These are phyloP conservation scores for Pogona vitticeps DNA, from an alignment of 2,113 vertebrate genomes.

Conservation along the genomic window DNA sequence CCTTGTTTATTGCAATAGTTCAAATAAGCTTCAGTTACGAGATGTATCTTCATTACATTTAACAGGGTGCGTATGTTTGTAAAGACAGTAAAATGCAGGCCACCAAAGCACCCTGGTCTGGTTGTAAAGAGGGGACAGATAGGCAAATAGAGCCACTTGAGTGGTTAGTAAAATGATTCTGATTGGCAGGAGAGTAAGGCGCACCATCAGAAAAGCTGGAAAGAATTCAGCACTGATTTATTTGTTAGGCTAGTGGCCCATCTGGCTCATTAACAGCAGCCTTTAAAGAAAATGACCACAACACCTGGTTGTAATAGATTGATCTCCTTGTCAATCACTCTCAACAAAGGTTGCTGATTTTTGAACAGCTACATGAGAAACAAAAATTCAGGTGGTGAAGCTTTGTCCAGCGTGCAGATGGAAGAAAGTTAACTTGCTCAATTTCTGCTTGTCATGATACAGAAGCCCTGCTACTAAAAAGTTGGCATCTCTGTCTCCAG, in stretches of 20 bases:
- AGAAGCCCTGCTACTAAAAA: neutral
- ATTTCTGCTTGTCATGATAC: neutral
- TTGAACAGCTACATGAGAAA: neutral
- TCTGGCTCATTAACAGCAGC: neutral
- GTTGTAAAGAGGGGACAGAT: neutral
- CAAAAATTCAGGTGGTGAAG: neutral
- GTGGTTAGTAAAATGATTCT: neutral
- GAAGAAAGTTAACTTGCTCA: neutral
- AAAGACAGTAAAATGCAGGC: neutral
- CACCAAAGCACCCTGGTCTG: neutral
- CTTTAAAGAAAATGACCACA: neutral
- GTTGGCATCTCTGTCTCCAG: neutral
- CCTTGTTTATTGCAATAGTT: slow-evolving; percentile 11
- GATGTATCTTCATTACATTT: neutral
- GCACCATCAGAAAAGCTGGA: neutral
- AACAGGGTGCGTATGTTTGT: neutral
- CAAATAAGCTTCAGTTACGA: neutral
- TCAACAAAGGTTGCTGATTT: neutral
- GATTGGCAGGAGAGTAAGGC: neutral
- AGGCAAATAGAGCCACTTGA: neutral
- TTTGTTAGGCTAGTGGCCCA: neutral
- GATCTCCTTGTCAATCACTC: neutral
- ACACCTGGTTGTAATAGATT: neutral
- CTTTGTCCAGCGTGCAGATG: neutral
- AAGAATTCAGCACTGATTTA: neutral